These are phyloP conservation scores for Drosophila monieri DNA, from an alignment of 2,888 invertebrate genomes.

Conservation along the genomic window DNA sequence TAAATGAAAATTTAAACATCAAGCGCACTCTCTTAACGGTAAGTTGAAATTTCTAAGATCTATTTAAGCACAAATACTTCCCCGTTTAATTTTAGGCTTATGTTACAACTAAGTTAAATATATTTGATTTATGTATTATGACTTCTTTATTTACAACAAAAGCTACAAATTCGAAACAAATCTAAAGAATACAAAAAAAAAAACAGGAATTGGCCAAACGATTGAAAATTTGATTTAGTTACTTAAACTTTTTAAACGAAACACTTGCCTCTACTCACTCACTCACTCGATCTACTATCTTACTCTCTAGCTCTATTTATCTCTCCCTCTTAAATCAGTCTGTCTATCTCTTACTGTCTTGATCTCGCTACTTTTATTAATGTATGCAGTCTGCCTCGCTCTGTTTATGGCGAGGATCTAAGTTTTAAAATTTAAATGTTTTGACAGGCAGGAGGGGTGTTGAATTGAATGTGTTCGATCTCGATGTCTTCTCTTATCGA, in stretches of 20 bases:
- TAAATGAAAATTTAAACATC: conserved; percentile 48
- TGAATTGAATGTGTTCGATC: conserved; percentile 35
- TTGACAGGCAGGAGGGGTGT: conserved; percentile 71
- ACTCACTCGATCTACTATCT: conserved; percentile 37
- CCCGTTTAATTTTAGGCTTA: conserved; percentile 45
- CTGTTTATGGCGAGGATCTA: conserved; percentile 26
- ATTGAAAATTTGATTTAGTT: conserved; percentile 71
- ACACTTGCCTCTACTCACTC: conserved; percentile 55
- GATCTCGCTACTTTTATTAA: conserved; percentile 18
- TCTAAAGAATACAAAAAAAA: conserved; percentile 69
- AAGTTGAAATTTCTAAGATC: conserved; percentile 74
- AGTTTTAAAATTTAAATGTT: conserved; percentile 43
- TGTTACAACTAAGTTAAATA: conserved; percentile 57
- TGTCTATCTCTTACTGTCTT: conserved; percentile 42
- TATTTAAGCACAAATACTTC: conserved; percentile 55
- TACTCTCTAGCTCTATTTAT: conserved; percentile 29
- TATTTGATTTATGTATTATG: conserved; percentile 52
- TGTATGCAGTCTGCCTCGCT: conserved; percentile 45
- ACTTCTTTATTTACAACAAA: conserved; percentile 35
- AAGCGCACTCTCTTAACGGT: conserved; percentile 71
- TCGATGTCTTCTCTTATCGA: conserved; percentile 23
- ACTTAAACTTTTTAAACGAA: conserved; percentile 38
- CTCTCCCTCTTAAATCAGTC: conserved; percentile 35
- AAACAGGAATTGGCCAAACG: conserved; percentile 82
- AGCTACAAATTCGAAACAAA: conserved; percentile 60